These are phyloP conservation scores for Gryon sp. DNA, from an alignment of 1,140 invertebrate species.

Conservation along the genomic window DNA sequence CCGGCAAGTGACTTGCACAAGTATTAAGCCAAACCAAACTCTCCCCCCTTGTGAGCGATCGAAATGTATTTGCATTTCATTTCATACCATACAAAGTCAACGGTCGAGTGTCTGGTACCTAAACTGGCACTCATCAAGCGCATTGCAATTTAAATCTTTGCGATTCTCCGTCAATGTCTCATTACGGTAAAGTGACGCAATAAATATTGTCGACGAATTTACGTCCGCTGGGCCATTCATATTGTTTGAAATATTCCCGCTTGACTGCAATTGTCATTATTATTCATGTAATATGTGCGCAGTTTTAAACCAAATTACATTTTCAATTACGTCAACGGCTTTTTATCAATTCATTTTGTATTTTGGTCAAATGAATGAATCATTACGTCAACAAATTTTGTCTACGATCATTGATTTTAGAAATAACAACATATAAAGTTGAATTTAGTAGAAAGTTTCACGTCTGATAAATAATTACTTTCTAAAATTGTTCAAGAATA, in stretches of 20 bases:
- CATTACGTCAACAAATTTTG: not conserved
- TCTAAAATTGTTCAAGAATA: no score
- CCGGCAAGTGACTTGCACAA: constrained; percentile 36
- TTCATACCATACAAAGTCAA: constrained; percentile 61
- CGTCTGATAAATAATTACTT: constrained; percentile 13
- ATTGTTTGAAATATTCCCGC: constrained; percentile 52
- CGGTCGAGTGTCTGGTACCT: constrained; percentile 49
- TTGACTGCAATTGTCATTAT: constrained; percentile 8
- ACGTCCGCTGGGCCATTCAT: constrained; percentile 37
- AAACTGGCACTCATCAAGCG: constrained; percentile 48
- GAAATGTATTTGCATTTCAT: constrained; percentile 63
- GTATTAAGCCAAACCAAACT: no score
- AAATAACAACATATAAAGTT: no score
- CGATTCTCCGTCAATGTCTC: constrained; percentile 49
- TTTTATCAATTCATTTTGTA: not conserved
- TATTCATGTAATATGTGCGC: constrained; percentile 36
- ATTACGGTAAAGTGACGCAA: constrained; percentile 48
- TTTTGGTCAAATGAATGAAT: constrained; percentile 2
- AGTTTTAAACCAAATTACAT: constrained; percentile 11
- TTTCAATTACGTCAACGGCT: constrained; percentile 9
- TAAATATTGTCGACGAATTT: constrained; percentile 47
- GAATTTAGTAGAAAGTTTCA: no score
- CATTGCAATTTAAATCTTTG: constrained; percentile 50
- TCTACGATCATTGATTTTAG: no score
- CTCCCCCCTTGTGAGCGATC: constrained; percentile 50